Evolutionary conservation across 2,888 invertebrate species (phyloP).

Genomic region (Phyllotreta striolata): DNA sequence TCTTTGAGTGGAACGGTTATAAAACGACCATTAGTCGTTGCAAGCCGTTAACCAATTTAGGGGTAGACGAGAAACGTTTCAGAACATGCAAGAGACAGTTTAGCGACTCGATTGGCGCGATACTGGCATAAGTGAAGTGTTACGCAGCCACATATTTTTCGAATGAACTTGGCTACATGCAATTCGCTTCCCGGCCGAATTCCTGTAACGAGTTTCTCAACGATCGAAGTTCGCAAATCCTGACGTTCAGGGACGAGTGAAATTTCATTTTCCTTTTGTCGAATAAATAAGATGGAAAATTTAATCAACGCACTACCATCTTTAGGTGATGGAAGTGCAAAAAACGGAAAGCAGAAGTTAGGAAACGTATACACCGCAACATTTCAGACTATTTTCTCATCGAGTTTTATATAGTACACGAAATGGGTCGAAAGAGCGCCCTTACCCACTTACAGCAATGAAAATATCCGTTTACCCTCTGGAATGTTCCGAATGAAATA

Average conservation of each 20-base stretch:
- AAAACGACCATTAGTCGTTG: slow-evolving; percentile 26
- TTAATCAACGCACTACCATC: no score
- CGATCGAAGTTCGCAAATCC: no score
- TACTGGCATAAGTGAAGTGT: not conserved
- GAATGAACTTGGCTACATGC: not conserved
- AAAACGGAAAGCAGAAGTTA: no score
- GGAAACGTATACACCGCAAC: no score
- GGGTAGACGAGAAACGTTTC: slow-evolving; percentile 16
- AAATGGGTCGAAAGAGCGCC: not conserved
- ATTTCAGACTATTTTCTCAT: no score
- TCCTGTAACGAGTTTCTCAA: no score
- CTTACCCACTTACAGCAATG: slow-evolving; percentile 15
- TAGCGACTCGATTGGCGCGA: slow-evolving; percentile 9
- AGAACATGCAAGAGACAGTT: slow-evolving; percentile 5
- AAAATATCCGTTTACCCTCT: slow-evolving; percentile 25
- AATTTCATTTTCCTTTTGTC: no score
- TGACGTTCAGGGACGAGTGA: no score
- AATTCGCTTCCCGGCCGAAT: no score
- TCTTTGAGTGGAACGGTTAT: slow-evolving; percentile 14
- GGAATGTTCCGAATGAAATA: slow-evolving; percentile 37
- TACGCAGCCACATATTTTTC: slow-evolving; percentile 6
- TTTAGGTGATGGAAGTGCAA: no score
- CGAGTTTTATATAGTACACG: no score
- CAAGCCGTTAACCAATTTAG: slow-evolving; percentile 25
- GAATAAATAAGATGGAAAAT: no score